phyloP scores from a whole-genome alignment of 2,797 vertebrate species.

The Pipistrellus kuhlii region DNA sequence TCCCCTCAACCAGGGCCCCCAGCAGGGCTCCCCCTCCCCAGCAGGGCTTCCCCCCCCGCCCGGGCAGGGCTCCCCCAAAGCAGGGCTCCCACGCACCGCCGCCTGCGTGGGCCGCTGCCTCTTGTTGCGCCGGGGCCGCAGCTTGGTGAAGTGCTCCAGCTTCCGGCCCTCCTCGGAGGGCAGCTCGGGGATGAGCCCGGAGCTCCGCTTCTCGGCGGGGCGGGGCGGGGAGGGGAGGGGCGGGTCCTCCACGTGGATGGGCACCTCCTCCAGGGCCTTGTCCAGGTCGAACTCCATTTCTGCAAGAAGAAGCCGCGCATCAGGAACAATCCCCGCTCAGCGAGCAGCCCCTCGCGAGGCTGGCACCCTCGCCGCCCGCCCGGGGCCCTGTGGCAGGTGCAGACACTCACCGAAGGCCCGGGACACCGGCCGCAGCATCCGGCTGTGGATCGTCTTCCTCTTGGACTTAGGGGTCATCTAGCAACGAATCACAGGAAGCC shows the following conservation, averaged over 20 bases:
- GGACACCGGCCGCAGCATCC: conserved; percentile 98
- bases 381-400: background rate
- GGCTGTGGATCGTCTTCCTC: conserved; percentile 98
- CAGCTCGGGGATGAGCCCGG: conserved; percentile 92
- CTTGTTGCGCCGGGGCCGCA: conserved; percentile 95
- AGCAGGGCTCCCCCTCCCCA: too few species aligned
- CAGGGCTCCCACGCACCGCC: conserved; percentile 89
- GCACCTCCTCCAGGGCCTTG: conserved; percentile 96
- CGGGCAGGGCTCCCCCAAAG: background rate
- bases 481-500: conserved; percentile 71
- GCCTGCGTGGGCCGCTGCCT: conserved; percentile 94
- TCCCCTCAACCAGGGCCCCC: background rate
- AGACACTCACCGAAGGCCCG: conserved; percentile 93
- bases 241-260: conserved; percentile 93
- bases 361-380: background rate
- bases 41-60: background rate
- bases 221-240: conserved; percentile 75
- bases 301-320: conserved; percentile 78
- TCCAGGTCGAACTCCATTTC: conserved; percentile 99
- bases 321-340: background rate
- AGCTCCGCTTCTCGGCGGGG: conserved; percentile 88
- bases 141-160: conserved; percentile 97
- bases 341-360: background rate
- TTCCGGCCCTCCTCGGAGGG: conserved; percentile 97
- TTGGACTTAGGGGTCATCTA: conserved; percentile 99